phyloP scores from a whole-genome alignment of 1,140 invertebrate species.

The Leucophenga varia region DNA sequence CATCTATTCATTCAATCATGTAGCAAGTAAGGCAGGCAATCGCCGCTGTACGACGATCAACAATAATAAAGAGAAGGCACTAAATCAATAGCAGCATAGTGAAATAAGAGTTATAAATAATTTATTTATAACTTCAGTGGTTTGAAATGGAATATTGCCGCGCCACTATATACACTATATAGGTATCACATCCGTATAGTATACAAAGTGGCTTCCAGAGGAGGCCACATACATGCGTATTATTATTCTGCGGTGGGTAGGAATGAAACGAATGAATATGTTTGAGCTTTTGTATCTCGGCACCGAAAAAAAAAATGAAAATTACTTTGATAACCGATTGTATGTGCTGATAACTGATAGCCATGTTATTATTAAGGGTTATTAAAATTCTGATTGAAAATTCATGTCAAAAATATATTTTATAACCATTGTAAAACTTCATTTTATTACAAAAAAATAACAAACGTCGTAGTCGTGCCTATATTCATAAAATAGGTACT shows the following conservation, averaged over 20 bases:
- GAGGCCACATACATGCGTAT: neutral
- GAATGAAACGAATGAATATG: neutral
- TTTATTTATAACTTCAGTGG: conserved; percentile 50
- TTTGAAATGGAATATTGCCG: conserved; percentile 51
- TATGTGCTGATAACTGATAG: conserved; percentile 49
- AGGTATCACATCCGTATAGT: neutral
- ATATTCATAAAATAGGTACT: too few species aligned
- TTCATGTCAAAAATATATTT: conserved; percentile 57
- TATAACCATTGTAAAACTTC: conserved; percentile 42
- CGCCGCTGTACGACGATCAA: too few species aligned
- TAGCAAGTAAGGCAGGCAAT: too few species aligned
- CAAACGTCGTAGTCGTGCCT: too few species aligned
- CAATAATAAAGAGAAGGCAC: conserved; percentile 20
- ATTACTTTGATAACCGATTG: conserved; percentile 46
- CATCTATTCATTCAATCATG: too few species aligned
- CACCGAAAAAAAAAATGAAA: too few species aligned
- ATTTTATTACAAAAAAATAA: conserved; percentile 44
- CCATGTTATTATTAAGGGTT: conserved; percentile 54
- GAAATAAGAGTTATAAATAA: conserved; percentile 46
- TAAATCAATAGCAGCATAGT: conserved; percentile 24
- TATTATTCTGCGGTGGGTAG: neutral
- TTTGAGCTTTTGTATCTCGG: conserved; percentile 15
- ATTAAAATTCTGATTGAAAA: conserved; percentile 57
- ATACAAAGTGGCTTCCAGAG: neutral
- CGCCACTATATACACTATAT: too few species aligned